Evolutionary conservation across 2,113 vertebrate genomes (phyloP).

Genomic region (Sorex fumeus): DNA sequence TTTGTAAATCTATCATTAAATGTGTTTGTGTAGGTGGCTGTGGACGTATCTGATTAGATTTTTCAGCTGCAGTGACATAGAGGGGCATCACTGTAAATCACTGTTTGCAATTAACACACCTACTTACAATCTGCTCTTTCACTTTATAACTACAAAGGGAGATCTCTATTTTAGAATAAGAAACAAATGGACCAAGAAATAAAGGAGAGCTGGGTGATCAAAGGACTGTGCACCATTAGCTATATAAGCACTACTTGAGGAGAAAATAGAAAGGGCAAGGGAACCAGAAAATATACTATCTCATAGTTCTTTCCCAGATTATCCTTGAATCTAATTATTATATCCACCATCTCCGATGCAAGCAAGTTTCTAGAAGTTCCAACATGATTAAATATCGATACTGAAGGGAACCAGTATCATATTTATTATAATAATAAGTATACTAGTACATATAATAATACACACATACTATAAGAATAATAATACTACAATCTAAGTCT

Average conservation of each 20-base stretch:
- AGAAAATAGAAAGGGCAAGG: neutral
- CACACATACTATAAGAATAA: too few species aligned
- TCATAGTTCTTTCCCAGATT: neutral
- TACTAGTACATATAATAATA: too few species aligned
- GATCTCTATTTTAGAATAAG: neutral
- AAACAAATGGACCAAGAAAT: neutral
- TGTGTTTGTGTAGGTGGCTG: neutral
- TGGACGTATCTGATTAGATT: neutral
- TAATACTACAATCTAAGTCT: neutral
- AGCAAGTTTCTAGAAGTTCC: neutral
- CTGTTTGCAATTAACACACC: neutral
- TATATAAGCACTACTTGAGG: neutral
- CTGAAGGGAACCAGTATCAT: too few species aligned
- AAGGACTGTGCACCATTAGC: neutral
- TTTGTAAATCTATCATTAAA: slow-evolving; percentile 35
- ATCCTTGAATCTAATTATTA: neutral
- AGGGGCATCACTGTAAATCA: neutral
- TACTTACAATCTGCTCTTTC: neutral
- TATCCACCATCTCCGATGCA: neutral
- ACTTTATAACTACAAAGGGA: neutral
- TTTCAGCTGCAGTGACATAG: neutral
- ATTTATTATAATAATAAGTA: too few species aligned
- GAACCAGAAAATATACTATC: neutral
- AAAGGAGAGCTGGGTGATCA: neutral
- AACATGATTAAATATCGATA: too few species aligned